Percentiles rank a stretch among this genome's conserved stretches.
These are phyloP conservation scores for Cryptoprocta ferox DNA, from an alignment of 2,797 vertebrate genomes.

Conservation along the genomic window DNA sequence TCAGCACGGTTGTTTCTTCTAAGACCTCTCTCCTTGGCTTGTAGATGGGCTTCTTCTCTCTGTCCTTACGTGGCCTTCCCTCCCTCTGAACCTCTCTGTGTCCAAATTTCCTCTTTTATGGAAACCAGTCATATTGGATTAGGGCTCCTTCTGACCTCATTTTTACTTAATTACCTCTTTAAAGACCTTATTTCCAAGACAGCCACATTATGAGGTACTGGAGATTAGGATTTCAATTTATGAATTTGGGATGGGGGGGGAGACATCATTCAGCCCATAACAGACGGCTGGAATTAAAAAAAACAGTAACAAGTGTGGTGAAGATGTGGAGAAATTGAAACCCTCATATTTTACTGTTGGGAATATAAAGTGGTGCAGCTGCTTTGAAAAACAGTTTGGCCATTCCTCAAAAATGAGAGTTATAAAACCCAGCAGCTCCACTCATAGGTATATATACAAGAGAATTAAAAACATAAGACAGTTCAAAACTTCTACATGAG, in stretches of 20 bases:
- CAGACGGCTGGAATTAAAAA: neutral
- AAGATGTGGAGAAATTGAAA: neutral
- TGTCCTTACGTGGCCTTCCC: neutral
- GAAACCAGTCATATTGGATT: neutral
- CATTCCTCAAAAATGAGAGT: neutral
- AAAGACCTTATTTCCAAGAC: neutral
- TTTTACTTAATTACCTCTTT: neutral
- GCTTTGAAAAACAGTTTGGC: neutral
- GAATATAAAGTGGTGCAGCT: neutral
- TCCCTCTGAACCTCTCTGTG: neutral
- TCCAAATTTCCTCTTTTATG: neutral
- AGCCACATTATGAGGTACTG: neutral
- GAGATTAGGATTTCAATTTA: neutral
- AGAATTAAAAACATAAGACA: neutral
- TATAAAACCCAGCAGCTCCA: neutral
- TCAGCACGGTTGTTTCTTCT: neutral
- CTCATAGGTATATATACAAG: neutral
- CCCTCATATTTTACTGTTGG: neutral
- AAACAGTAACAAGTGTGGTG: neutral
- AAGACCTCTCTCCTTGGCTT: neutral
- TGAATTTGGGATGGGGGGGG: neutral
- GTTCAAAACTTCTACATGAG: neutral
- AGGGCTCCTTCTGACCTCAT: neutral
- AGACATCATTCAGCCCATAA: neutral
- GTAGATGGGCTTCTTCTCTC: neutral